These are phyloP conservation scores for Epinephelus lanceolatus DNA, from an alignment of 2,113 vertebrate species.

Conservation along the genomic window DNA sequence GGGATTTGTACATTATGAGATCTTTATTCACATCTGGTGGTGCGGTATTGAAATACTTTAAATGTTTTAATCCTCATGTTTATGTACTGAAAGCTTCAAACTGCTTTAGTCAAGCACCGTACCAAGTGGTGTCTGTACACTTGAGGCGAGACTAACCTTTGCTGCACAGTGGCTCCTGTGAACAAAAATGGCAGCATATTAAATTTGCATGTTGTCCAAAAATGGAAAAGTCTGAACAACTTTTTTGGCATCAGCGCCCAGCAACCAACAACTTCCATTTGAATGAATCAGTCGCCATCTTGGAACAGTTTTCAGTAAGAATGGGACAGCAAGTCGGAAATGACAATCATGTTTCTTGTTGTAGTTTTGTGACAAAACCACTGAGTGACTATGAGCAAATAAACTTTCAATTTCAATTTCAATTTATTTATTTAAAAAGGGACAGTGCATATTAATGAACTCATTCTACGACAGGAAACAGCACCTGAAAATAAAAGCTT, in stretches of 20 bases:
- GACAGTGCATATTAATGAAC: too few relatives aligned
- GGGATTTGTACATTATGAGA: not conserved
- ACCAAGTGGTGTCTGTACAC: too few relatives aligned
- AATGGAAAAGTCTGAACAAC: not conserved
- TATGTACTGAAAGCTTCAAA: not conserved
- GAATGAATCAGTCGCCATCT: not conserved
- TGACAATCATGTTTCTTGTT: not conserved
- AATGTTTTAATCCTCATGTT: conserved; percentile 13
- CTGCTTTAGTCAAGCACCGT: not conserved
- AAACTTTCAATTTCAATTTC: too few relatives aligned
- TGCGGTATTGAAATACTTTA: conserved; percentile 12
- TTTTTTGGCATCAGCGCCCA: not conserved
- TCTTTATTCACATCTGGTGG: conserved; percentile 31
- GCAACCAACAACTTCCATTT: too few relatives aligned
- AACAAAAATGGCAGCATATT: too few relatives aligned
- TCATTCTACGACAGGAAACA: too few relatives aligned
- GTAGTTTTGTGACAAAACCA: not conserved
- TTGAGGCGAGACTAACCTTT: not conserved
- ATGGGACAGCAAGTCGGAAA: not conserved
- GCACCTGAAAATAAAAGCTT: too few relatives aligned
- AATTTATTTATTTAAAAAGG: too few relatives aligned
- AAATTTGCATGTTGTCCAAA: not conserved
- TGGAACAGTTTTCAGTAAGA: not conserved
- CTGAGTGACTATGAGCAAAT: not conserved
- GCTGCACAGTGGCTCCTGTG: not conserved